A percentile compares a stretch with the other conserved stretches of the same genome.
These are phyloP conservation scores for Leptoclinus maculatus DNA, from an alignment of 2,797 vertebrate genomes.

Conservation along the genomic window DNA sequence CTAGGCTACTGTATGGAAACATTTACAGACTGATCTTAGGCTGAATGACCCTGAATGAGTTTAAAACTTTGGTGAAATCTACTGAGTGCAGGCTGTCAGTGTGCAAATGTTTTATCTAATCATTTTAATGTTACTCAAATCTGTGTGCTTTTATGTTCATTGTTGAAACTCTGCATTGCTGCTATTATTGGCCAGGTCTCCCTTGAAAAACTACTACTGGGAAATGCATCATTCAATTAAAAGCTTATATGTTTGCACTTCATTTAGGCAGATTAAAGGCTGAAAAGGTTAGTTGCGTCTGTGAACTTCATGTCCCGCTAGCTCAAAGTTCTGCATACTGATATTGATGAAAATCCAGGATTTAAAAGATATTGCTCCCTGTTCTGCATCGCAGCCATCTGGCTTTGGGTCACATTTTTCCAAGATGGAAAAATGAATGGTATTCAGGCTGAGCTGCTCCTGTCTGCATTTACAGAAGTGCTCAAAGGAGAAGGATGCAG, in stretches of 20 bases:
- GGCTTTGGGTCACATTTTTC: conserved; percentile 74
- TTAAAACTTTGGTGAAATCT: not conserved
- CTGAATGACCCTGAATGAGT: not conserved
- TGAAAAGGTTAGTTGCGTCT: not conserved
- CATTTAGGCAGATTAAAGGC: not conserved
- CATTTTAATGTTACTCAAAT: not conserved
- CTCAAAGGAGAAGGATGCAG: conserved; percentile 33
- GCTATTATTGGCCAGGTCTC: not conserved
- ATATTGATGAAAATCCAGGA: not conserved
- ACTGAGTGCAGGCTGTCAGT: not conserved
- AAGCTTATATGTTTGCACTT: not conserved
- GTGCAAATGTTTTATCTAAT: not conserved
- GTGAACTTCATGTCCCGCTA: not conserved
- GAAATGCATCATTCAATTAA: not conserved
- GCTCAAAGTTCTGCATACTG: not conserved
- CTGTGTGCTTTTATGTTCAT: not conserved
- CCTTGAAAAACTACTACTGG: not conserved
- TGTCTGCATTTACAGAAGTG: conserved; percentile 28
- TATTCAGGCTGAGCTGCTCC: conserved; percentile 55
- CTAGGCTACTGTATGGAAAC: not conserved
- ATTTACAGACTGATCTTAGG: not conserved
- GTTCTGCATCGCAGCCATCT: conserved; percentile 57
- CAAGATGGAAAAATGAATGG: conserved; percentile 69
- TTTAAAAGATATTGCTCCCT: conserved; percentile 3
- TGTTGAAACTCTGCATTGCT: not conserved